Evolutionary conservation across 2,888 invertebrate genomes (phyloP).

Genomic region (Bombyx huttoni): DNA sequence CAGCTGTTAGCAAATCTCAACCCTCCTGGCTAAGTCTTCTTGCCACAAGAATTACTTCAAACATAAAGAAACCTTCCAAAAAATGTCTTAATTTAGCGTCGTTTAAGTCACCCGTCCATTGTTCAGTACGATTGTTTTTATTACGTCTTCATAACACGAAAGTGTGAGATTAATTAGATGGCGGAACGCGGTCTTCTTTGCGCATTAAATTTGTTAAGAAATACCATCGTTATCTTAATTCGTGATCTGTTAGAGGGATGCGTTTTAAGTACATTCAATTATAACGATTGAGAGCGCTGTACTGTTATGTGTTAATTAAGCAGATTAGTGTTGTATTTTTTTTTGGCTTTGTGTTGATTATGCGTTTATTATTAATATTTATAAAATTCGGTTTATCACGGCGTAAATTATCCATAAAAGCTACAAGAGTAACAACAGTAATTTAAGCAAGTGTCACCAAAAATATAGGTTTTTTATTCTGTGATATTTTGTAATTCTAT

Average conservation of each 20-base stretch:
- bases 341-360: neutral
- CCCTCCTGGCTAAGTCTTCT: too few species aligned
- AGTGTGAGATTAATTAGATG: slow-evolving; percentile 18
- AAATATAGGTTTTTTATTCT: too few species aligned
- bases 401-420: too few species aligned
- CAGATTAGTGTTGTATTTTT: neutral
- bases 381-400: too few species aligned
- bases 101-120: slow-evolving; percentile 14
- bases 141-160: slow-evolving; percentile 46
- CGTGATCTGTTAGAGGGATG: neutral
- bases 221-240: slow-evolving; percentile 2
- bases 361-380: neutral
- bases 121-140: slow-evolving; percentile 35
- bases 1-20: too few species aligned
- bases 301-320: neutral
- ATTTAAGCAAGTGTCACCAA: too few species aligned
- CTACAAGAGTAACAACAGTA: too few species aligned
- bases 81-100: too few species aligned
- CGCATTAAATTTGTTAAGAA: slow-evolving; percentile 1
- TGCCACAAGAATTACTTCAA: too few species aligned
- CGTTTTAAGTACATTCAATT: neutral
- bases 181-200: slow-evolving; percentile 1
- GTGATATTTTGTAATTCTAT: too few species aligned
- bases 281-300: neutral
- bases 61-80: too few species aligned